Base-by-base conservation (phyloP, 2,888 invertebrate genomes). In the Xanthia icteritia region DNA sequence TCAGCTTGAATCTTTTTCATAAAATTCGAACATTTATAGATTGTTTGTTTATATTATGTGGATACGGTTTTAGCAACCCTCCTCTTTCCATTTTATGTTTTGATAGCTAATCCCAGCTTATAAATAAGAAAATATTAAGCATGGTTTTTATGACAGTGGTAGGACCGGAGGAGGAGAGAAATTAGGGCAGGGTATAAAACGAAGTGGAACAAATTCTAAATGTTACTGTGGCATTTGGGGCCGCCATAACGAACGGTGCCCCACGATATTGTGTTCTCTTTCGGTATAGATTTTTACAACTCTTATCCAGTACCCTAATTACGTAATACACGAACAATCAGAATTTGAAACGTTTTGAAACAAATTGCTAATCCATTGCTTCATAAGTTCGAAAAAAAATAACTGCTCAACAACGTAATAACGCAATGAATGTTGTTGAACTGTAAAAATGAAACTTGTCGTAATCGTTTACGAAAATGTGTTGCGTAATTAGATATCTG, bases 161-260 rank as follows among this genome's bases (percentile, higher is more conserved):
- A 83, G 87, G 85, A 89, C 86, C 79, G 76, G 69, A n/a, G n/a
- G n/a, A n/a, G n/a, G n/a, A 87, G 86, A 90, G 78, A 88, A 94
- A 93, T 93, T 94, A 89, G 94, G 93, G 92, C 93, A 89, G 89
- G 89, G 89, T 92, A 93, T 93, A 94, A 93, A 93, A 93, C 92
- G 89, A 91, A 92, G 89, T 93, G 92, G 92, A 93, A 93, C 93
- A 90, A 89, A 91, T 92, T 92, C 92, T 92, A 95, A 95, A 95
- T 95, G 95, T 94, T 95, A 95, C 89, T 91, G 91, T 95, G 95
- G 91, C 95, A 95, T 95, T 95, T 95, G 89, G 90, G 91, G 87
- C 85, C 87, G 88, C 86, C 88, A 89, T 90, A 89, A 90, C 89
- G 82, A 89, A 89, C 89, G 84, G 80, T 86, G 84, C 86, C 83